Evolutionary conservation across 2,113 vertebrate genomes (phyloP), one percentile per base, ranked within the genome.

Genomic region (Motacilla tschutschensis): DNA sequence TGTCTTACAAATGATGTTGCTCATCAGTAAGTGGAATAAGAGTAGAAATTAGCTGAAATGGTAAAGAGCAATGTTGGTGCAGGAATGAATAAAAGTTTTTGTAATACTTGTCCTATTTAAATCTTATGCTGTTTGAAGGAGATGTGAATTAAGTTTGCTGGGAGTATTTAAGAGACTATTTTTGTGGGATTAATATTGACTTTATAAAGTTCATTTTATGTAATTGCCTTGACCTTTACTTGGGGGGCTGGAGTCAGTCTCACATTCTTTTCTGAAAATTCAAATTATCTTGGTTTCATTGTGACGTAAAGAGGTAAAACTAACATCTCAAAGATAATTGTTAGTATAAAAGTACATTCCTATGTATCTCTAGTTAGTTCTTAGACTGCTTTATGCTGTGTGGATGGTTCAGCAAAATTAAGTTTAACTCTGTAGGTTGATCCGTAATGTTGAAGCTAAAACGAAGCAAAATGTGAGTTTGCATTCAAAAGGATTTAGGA

Each of bases 171-270:
- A 64, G 14, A 63, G 82, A 41, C 54, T 64, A 12, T 64, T 89
- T 78, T 69, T 69, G 22, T 69, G 84, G 46, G 22, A 88, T 79
- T 79, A 87, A 60, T 76, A 92, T 90, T 79, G 85, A 87, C 86
- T 93, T 90, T 54, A 40, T 76, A 46, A 82, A 76, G 22, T 82
- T 87, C 18, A 46, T 92, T 85, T 73, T 35, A 46, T 76, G 31
- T 89, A 89, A 87, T 69, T 82, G 72, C 10, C 18, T 85, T 87
- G 79, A 82, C 67, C 59, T 80, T 74, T 28, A 46, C 64, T 44
- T 67, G 6, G 9, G 10, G n/a, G 21, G 2, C n/a, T 88, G 53
- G 31, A 55, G 24, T 83, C 51, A 33, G 14, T 82, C 44, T 84
- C 31, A 8, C 29, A 33, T 25, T 80, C 20, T 83, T 84, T 79